Percentiles rank a stretch among this genome's conserved stretches.
phyloP scores from a whole-genome alignment of 2,888 invertebrate species.

The Gryllus longicercus region DNA sequence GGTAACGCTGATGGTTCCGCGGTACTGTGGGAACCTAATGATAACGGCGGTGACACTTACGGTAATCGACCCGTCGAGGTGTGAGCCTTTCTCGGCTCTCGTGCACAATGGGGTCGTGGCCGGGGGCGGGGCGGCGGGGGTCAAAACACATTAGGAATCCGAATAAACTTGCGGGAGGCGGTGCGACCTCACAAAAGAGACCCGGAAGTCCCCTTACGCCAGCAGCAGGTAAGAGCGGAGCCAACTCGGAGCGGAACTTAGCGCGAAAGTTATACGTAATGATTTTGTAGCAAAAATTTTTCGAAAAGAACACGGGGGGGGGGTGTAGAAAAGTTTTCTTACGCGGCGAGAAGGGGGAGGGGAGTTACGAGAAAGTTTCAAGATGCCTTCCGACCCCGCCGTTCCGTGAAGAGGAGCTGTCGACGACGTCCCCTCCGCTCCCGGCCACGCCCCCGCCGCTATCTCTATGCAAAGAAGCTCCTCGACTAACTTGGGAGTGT shows the following conservation, averaged over 20 bases:
- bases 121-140: background rate
- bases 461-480: background rate
- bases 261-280: background rate
- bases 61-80: background rate
- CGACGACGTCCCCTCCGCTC: background rate
- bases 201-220: background rate
- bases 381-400: too few relatives aligned
- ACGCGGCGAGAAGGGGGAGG: background rate
- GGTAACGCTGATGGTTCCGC: too few relatives aligned
- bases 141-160: conserved; percentile 8
- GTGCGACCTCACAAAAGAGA: background rate
- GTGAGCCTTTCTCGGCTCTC: background rate
- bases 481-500: background rate
- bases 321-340: background rate
- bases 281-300: background rate
- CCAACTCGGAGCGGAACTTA: background rate
- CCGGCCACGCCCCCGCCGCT: background rate
- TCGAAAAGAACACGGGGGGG: background rate
- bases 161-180: background rate
- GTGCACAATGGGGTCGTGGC: background rate
- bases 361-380: background rate
- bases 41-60: background rate
- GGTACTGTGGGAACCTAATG: background rate
- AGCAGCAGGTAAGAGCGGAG: background rate
- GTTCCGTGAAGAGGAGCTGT: background rate